Percentiles rank a stretch among this genome's conserved stretches.
phyloP scores from a whole-genome alignment of 2,888 invertebrate genomes.

The Dynastes tityus region DNA sequence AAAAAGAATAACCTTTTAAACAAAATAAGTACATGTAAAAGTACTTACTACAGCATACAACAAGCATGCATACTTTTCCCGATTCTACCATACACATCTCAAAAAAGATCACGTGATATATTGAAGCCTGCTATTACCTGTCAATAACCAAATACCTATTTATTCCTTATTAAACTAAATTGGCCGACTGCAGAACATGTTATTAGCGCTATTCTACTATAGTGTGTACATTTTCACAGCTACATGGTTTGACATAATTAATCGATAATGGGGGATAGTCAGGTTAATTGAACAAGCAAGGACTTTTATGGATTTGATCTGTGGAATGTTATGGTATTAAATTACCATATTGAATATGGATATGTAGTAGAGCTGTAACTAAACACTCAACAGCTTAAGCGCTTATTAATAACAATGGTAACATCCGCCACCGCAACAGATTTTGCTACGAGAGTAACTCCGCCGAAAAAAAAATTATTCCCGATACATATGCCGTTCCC shows the following conservation, averaged over 20 bases:
- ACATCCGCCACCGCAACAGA: conserved; percentile 44
- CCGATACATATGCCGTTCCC: conserved; percentile 24
- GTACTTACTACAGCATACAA: background rate
- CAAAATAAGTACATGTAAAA: background rate
- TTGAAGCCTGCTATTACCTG: conserved; percentile 14
- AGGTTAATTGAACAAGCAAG: background rate
- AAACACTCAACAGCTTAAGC: conserved; percentile 33
- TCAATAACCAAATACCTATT: conserved; percentile 16
- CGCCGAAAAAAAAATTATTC: conserved; percentile 17
- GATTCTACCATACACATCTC: no score
- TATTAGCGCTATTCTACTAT: background rate
- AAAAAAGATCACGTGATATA: background rate
- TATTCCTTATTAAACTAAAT: conserved; percentile 5
- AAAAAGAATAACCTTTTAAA: background rate
- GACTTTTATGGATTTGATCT: background rate
- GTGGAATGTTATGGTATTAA: background rate
- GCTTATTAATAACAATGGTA: conserved; percentile 45
- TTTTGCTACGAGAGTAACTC: conserved; percentile 18
- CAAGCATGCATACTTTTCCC: no score
- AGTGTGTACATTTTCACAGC: background rate
- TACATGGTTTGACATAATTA: conserved; percentile 26
- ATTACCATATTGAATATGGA: no score
- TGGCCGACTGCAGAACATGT: background rate
- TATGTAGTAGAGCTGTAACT: background rate
- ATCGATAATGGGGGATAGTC: background rate